These are phyloP conservation scores for Melanostoma scalare DNA, from an alignment of 2,888 invertebrate species.

Conservation along the genomic window DNA sequence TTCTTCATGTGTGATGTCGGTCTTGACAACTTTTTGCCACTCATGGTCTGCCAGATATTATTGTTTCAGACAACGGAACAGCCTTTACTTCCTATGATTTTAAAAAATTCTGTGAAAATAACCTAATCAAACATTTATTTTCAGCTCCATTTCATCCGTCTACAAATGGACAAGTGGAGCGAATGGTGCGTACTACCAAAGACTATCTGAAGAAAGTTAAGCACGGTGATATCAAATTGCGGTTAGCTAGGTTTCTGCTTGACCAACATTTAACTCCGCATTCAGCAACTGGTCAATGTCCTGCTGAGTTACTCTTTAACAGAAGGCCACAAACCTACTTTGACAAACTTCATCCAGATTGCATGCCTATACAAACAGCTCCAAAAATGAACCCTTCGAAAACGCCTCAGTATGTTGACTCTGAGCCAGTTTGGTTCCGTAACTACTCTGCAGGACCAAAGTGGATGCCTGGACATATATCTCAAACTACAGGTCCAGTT, in stretches of 20 bases:
- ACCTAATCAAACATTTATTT: conserved; percentile 26
- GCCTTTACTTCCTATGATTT: conserved; percentile 6
- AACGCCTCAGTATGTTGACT: background rate
- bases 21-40: conserved; percentile 23
- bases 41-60: conserved; percentile 18
- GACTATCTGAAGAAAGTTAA: conserved; percentile 11
- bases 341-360: conserved; percentile 36
- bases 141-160: conserved; percentile 33
- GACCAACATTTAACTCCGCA: conserved; percentile 15
- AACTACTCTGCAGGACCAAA: conserved; percentile 17
- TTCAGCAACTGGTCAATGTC: conserved; percentile 1
- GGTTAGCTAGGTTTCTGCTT: conserved; percentile 3
- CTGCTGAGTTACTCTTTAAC: conserved; percentile 9
- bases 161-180: conserved; percentile 18
- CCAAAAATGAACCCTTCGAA: background rate
- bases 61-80: conserved; percentile 18
- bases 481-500: conserved; percentile 9
- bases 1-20: conserved; percentile 5
- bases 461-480: conserved; percentile 24
- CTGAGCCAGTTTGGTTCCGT: conserved; percentile 25
- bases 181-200: conserved; percentile 21
- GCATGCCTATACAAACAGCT: conserved; percentile 10
- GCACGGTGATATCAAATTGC: conserved; percentile 9
- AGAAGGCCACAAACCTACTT: conserved; percentile 6
- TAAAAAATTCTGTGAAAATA: conserved; percentile 4